Conservation (phyloP, 2,888 invertebrate genomes). For the Drosophila prolongata region DNA sequence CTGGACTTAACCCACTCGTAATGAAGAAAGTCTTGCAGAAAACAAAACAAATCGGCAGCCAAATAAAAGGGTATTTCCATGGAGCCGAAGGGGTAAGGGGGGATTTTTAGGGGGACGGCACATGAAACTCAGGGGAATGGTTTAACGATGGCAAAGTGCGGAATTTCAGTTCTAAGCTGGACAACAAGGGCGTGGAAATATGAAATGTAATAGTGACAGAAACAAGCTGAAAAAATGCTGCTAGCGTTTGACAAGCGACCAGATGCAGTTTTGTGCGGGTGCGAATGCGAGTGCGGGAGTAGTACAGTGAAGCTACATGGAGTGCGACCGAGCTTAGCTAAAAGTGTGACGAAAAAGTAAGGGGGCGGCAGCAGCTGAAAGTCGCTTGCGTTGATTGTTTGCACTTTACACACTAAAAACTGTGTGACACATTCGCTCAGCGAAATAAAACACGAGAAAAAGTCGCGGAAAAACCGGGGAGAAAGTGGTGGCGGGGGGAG, state of each 20-base stretch:
- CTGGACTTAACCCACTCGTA: conserved; percentile 15
- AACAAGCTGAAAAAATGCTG: conserved; percentile 65
- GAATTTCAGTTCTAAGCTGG: conserved; percentile 31
- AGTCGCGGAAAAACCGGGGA: conserved; percentile 3
- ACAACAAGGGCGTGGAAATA: conserved; percentile 56
- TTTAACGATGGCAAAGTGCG: conserved; percentile 4
- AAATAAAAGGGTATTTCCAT: conserved; percentile 1
- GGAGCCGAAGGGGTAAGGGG: background rate
- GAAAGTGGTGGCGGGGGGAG: conserved; percentile 47
- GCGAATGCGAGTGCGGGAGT: too few species aligned
- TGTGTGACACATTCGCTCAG: conserved; percentile 55
- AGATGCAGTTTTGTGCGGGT: conserved; percentile 28
- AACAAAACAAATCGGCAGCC: conserved; percentile 5
- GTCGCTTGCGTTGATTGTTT: conserved; percentile 77
- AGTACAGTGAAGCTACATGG: conserved; percentile 32
- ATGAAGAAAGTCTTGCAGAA: conserved; percentile 2
- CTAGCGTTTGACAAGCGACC: conserved; percentile 65
- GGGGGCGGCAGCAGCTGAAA: conserved; percentile 57
- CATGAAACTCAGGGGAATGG: background rate
- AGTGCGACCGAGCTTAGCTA: conserved; percentile 49
- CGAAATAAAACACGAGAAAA: conserved; percentile 35
- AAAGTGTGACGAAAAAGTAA: conserved; percentile 38
- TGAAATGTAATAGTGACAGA: conserved; percentile 75
- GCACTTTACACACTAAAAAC: conserved; percentile 74
- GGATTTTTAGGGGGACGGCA: background rate